Conservation (phyloP, 2,113 vertebrate genomes). For the Rhipidura dahli region DNA sequence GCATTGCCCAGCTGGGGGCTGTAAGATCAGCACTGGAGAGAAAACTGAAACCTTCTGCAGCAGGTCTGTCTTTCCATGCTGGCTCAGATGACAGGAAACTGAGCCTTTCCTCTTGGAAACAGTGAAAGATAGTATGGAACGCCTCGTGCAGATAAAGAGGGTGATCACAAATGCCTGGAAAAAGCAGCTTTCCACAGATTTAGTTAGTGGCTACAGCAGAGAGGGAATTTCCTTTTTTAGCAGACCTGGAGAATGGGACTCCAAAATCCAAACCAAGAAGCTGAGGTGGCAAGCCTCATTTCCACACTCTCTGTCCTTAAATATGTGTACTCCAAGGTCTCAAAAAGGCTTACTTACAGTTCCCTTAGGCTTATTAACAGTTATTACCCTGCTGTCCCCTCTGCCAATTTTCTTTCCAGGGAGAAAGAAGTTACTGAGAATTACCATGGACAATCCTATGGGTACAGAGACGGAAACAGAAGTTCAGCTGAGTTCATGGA, state of each 20-base stretch:
- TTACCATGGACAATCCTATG: neutral
- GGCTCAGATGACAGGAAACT: neutral
- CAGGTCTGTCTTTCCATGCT: neutral
- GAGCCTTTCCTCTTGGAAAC: neutral
- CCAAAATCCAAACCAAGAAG: neutral
- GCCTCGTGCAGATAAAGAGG: neutral
- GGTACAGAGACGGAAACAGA: neutral
- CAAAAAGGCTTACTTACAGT: neutral
- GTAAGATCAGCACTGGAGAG: neutral
- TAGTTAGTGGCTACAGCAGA: neutral
- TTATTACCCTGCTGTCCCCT: neutral
- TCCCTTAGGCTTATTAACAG: neutral
- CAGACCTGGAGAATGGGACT: neutral
- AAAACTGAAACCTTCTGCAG: neutral
- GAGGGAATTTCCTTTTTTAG: neutral
- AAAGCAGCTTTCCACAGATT: neutral
- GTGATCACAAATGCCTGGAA: neutral
- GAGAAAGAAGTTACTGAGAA: neutral
- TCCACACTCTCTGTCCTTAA: neutral
- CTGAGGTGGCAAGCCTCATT: neutral
- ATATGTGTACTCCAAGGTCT: neutral
- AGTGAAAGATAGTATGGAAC: neutral
- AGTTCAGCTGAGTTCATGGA: neutral
- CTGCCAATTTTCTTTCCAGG: neutral
- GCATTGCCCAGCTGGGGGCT: neutral